Percentiles rank a stretch among this genome's conserved stretches.
These are phyloP conservation scores for Campylomormyrus numenius DNA, from an alignment of 2,113 vertebrate species.

Conservation along the genomic window DNA sequence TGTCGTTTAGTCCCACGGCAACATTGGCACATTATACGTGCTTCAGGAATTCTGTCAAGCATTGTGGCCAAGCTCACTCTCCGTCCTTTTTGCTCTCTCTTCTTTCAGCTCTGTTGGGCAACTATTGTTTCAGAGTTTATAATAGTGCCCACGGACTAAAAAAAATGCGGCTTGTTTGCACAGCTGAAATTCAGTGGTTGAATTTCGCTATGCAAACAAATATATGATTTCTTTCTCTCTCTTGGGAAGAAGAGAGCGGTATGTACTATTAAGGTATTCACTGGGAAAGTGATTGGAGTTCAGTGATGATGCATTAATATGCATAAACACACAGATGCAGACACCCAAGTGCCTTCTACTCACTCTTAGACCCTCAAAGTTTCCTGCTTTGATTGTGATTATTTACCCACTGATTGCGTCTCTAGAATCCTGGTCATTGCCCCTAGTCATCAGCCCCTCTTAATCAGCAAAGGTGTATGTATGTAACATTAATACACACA, in stretches of 20 bases:
- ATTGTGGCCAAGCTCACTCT: not conserved
- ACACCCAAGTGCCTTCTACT: not conserved
- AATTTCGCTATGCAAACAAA: not conserved
- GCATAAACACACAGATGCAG: not conserved
- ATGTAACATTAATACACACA: not conserved
- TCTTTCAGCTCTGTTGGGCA: not conserved
- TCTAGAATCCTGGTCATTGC: constrained; percentile 16
- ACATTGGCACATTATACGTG: not conserved
- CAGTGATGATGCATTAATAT: not conserved
- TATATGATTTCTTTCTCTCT: not conserved
- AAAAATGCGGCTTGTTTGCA: not conserved
- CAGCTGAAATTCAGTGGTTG: not conserved
- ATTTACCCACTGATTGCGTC: constrained; percentile 33
- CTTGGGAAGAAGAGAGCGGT: not conserved
- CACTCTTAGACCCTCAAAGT: constrained; percentile 19
- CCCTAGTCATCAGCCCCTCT: not conserved
- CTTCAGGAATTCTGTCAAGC: not conserved
- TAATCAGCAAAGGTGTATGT: not conserved
- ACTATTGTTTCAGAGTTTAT: not conserved
- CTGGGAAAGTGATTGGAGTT: not conserved
- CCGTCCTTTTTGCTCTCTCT: not conserved
- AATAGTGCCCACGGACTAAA: not conserved
- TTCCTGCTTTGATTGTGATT: constrained; percentile 22
- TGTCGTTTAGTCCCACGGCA: not conserved
- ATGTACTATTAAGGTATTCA: not conserved